Evolutionary conservation across 2,113 vertebrate species (phyloP), one percentile per base, ranked within the genome.

Genomic region (Myrmecobius fasciatus): DNA sequence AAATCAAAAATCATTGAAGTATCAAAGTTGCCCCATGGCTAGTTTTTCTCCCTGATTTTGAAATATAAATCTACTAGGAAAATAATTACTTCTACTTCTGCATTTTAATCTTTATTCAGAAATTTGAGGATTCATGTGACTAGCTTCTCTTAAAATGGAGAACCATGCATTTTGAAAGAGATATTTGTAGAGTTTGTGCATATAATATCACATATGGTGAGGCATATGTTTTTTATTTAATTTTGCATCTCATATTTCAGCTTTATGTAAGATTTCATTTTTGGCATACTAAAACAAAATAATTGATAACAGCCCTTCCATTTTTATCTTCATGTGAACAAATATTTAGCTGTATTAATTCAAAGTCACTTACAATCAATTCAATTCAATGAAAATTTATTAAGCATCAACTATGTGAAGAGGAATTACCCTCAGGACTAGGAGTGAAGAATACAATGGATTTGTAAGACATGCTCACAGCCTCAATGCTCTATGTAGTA

Each of bases 181-280:
- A 89, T 89, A 89, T 49, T 48, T 89, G 89, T 49, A 89, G 89
- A 48, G 25, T 89, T 28, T 89, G 2, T 89, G 3, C 89, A 47
- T 89, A 28, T 48, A 11, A 89, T 25, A 25, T 48, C 47, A 26
- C 89, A 89, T 89, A 89, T 89, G 89, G 25, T 49, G 25, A 49
- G 89, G 47, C 89, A 89, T 49, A 89, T 89, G 89, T 48, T 89
- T 49, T 48, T 48, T 49, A 89, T 89, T 96, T 92, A 89, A 56
- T 92, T 94, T 48, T 92, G 90, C 51, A 94, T 89, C 91, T 91
- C 92, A 2, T 52, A 43, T 92, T 24, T 53, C 25, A 67, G 51
- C 24, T 49, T 89, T 36, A 92, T 89, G 52, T 49, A 28, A 92
- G 60, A 14, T 94, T 91, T 60, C 52, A 89, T 49, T 91, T 93